Evolutionary conservation across 2,888 invertebrate species (phyloP), one percentile per base, ranked within the genome.

Genomic region (Villa cingulata): DNA sequence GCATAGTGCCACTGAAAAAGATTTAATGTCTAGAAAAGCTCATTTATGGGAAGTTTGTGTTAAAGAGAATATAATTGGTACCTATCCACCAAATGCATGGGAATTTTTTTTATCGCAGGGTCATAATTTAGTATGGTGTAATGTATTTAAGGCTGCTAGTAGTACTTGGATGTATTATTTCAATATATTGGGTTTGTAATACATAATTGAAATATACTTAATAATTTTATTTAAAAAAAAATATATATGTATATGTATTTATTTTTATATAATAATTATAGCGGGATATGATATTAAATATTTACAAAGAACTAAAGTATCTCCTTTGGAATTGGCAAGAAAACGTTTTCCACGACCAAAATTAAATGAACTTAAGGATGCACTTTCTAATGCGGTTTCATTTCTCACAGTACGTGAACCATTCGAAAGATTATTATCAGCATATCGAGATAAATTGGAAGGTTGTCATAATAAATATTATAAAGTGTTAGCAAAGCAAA

Each of bases 91-190:
- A 53, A 83, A 83, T 62, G 79, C 77, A 54, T 81, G 81, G 73
- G 83, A 83, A 63, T 83, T 83, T 64, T 81, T 83, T 60, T 77
- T 83, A 51, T 82, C 75, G 55, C 78, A 70, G 61, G 78, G 71
- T 46, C 78, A 83, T 56, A 79, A 76, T 58, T 68, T 83, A 40
- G 78, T 82, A 41, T 83, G 83, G 83, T 83, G 83, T 61, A 83
- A 82, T 61, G 76, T 83, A 54, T 83, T 83, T 61, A 83, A 83
- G 70, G 81, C 81, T 34, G 81, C 81, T 20, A 84, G 84, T 57
- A 83, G 83, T n/a, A 82, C 80, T 10, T 85, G 84, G 84, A 74
- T 85, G 70, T 82, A 83, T 64, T 83, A 83, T 66, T 83, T 85
- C 60, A 83, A 84, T 66, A 74, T 82, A 58, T 72, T 85, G 51